Base-by-base conservation (phyloP, 2,888 invertebrate genomes). In the Drosophila mettleri region DNA sequence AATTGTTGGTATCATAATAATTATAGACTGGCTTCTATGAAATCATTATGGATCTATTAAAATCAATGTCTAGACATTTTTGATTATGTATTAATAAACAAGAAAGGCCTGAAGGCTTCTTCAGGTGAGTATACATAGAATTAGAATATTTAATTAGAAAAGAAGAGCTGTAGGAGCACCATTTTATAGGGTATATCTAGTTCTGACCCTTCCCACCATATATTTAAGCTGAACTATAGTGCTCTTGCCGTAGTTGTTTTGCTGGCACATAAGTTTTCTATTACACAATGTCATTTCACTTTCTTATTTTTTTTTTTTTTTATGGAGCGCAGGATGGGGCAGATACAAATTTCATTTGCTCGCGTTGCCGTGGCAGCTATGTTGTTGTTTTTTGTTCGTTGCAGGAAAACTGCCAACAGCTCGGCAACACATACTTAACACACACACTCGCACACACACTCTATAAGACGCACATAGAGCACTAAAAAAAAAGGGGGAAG, bases 381-480 rank as follows among this genome's bases (percentile, higher is more conserved):
- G 22, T 52, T 29, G 22, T 38, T 62, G 61, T 52, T 61, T n/a
- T 58, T 53, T 16, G 45, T 7, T 27, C 16, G 18, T 45, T 53
- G 58, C 64, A 57, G 62, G 69, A 68, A 83, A 87, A 78, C 65
- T 88, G 70, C 82, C 86, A 87, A 82, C 82, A 82, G 86, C 82
- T 81, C 86, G 69, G 86, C 79, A 82, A 87, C 82, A 82, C 82
- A 82, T 82, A 82, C 82, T 82, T 78, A 87, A 69, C 72, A 63
- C 67, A 69, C 69, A 68, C 60, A 57, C 22, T 45, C 57, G 49
- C 51, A 62, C 38, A 34, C 64, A 59, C 46, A 63, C 5, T 31
- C 14, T 14, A 10, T 22, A 14, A 27, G 36, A 36, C 36, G 24
- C 38, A 39, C 59, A 71, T 43, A 61, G 48, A 53, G 48, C 34